Percentiles rank a stretch among this genome's conserved stretches.
Evolutionary conservation across 1,140 invertebrate genomes (phyloP).

Genomic region (Lordiphosa stackelbergi): DNA sequence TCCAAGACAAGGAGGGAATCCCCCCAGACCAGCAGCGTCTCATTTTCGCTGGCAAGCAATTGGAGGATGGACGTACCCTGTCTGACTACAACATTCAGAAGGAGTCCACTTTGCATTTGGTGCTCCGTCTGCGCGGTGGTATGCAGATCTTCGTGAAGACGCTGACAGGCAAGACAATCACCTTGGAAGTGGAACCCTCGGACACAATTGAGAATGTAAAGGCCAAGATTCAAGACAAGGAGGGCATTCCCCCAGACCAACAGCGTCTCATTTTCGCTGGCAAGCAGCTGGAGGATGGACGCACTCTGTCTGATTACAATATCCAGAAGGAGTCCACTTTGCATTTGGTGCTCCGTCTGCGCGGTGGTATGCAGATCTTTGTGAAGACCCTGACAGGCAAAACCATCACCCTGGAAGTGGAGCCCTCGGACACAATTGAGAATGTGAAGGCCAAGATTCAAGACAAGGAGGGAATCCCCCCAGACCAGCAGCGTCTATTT

Average conservation of each 20-base stretch:
- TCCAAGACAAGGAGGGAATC: slow-evolving; percentile 85
- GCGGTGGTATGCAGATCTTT: slow-evolving; percentile 92
- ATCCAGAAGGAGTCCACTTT: slow-evolving; percentile 95
- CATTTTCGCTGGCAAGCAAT: slow-evolving; percentile 82
- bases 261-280: slow-evolving; percentile 86
- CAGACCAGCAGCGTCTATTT: slow-evolving; percentile 87
- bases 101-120: slow-evolving; percentile 93
- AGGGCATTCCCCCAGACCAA: slow-evolving; percentile 86
- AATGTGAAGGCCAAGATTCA: slow-evolving; percentile 89
- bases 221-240: slow-evolving; percentile 87
- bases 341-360: slow-evolving; percentile 89
- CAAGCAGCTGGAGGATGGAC: slow-evolving; percentile 88
- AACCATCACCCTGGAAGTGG: slow-evolving; percentile 86
- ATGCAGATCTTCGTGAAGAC: slow-evolving; percentile 91
- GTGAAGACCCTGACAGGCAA: slow-evolving; percentile 87
- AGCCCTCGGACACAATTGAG: slow-evolving; percentile 87
- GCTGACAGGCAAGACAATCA: slow-evolving; percentile 89
- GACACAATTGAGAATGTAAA: slow-evolving; percentile 92
- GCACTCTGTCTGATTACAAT: slow-evolving; percentile 88
- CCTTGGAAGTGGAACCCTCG: slow-evolving; percentile 87
- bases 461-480: slow-evolving; percentile 90
- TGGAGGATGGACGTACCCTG: slow-evolving; percentile 86
- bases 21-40: slow-evolving; percentile 85
- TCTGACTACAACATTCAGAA: slow-evolving; percentile 91
- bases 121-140: slow-evolving; percentile 88